Evolutionary conservation across 2,888 invertebrate genomes (phyloP).

Genomic region (Lithosia quadra): DNA sequence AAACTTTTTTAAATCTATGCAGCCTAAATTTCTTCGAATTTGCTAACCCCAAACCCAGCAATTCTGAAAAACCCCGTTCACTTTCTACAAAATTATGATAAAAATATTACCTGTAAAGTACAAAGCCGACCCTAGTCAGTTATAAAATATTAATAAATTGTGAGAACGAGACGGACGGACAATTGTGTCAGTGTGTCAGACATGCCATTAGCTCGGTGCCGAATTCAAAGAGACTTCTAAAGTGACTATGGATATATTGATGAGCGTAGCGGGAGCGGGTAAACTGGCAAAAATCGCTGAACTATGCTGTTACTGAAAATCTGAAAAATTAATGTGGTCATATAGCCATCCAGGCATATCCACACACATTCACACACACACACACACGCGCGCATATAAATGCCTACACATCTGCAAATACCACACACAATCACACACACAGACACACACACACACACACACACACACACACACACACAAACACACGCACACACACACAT

Average conservation of each 20-base stretch:
- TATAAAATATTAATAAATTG: slow-evolving; percentile 46
- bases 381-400: no score
- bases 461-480: no score
- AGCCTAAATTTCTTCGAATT: no score
- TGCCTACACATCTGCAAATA: no score
- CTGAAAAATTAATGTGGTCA: no score
- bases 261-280: slow-evolving; percentile 17
- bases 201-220: slow-evolving; percentile 52
- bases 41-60: neutral
- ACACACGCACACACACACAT: no score
- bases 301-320: neutral
- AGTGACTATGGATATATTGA: slow-evolving; percentile 5
- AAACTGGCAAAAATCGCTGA: neutral
- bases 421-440: no score
- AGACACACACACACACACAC: no score
- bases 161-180: slow-evolving; percentile 34
- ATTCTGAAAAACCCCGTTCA: neutral
- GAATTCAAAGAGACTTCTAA: slow-evolving; percentile 52
- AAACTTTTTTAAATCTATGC: no score
- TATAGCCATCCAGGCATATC: no score
- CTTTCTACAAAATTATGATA: slow-evolving; percentile 7
- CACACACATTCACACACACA: no score
- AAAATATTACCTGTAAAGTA: neutral
- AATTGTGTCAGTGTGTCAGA: slow-evolving; percentile 59
- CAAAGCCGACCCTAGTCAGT: neutral